Evolutionary conservation across 2,797 vertebrate genomes (phyloP).

Genomic region (Pseudochirops cupreus): DNA sequence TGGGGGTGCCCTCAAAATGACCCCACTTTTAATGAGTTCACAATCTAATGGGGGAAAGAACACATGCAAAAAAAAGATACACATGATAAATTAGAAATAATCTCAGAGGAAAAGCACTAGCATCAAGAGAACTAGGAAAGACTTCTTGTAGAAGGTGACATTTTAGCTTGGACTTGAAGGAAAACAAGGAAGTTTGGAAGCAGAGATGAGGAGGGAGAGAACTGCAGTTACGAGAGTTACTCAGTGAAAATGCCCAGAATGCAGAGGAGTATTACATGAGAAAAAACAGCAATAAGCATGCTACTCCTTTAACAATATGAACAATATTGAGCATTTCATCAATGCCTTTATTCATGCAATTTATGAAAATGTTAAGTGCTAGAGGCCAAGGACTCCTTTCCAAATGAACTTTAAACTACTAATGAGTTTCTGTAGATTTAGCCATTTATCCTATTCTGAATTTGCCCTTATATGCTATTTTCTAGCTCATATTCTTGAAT

Average conservation of each 20-base stretch:
- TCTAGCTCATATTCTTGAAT: not conserved
- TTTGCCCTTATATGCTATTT: not conserved
- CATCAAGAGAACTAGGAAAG: not conserved
- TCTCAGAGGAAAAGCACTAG: not conserved
- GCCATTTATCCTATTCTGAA: not conserved
- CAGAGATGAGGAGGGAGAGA: not conserved
- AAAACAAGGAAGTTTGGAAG: not conserved
- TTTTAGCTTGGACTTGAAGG: not conserved
- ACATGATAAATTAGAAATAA: not conserved
- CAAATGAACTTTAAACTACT: not conserved
- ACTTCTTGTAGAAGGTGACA: not conserved
- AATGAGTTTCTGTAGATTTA: not conserved
- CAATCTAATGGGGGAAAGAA: too few species aligned
- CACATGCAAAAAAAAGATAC: not conserved
- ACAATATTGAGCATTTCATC: not conserved
- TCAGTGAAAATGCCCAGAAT: not conserved
- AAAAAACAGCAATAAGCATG: not conserved
- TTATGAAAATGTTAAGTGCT: not conserved
- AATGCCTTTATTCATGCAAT: not conserved
- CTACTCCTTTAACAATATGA: not conserved
- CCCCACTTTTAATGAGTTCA: too few species aligned
- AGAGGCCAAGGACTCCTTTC: not conserved
- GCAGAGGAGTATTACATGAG: not conserved
- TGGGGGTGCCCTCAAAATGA: too few species aligned
- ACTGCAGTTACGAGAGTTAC: not conserved